Evolutionary conservation across 2,888 invertebrate species (phyloP).

Genomic region (Aphidoletes aphidimyza): DNA sequence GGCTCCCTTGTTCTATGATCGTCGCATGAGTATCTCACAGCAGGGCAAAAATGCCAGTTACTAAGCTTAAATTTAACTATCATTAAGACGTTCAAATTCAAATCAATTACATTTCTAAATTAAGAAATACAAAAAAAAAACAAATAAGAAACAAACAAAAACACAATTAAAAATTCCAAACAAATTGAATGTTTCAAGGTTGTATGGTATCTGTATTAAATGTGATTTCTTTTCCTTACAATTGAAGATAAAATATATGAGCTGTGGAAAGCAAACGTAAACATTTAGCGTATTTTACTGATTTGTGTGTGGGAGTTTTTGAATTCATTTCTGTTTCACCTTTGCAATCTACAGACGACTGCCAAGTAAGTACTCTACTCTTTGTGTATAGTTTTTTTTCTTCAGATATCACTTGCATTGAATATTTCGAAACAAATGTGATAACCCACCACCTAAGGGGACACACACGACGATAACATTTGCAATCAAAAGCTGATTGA

Average conservation of each 20-base stretch:
- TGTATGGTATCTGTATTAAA: not conserved
- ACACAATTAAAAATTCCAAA: too few species aligned
- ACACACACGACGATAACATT: too few species aligned
- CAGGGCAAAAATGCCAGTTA: conserved; percentile 66
- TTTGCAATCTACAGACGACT: too few species aligned
- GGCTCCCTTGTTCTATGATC: conserved; percentile 69
- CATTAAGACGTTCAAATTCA: not conserved
- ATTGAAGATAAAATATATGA: not conserved
- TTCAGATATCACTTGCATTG: too few species aligned
- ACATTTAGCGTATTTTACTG: not conserved
- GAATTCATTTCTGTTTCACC: too few species aligned
- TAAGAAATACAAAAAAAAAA: not conserved
- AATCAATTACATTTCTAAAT: not conserved
- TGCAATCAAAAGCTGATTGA: too few species aligned
- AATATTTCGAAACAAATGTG: too few species aligned
- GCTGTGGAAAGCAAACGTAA: not conserved
- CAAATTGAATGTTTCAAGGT: not conserved
- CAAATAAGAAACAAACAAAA: too few species aligned
- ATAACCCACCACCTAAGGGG: too few species aligned
- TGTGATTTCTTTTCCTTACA: not conserved
- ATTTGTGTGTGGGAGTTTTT: too few species aligned
- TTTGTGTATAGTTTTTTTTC: too few species aligned
- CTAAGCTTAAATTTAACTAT: conserved; percentile 56
- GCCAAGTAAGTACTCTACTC: too few species aligned
- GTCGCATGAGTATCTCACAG: conserved; percentile 84